Evolutionary conservation across 2,113 vertebrate genomes (phyloP), one percentile per base, ranked within the genome.

Genomic region (Myotis yumanensis): DNA sequence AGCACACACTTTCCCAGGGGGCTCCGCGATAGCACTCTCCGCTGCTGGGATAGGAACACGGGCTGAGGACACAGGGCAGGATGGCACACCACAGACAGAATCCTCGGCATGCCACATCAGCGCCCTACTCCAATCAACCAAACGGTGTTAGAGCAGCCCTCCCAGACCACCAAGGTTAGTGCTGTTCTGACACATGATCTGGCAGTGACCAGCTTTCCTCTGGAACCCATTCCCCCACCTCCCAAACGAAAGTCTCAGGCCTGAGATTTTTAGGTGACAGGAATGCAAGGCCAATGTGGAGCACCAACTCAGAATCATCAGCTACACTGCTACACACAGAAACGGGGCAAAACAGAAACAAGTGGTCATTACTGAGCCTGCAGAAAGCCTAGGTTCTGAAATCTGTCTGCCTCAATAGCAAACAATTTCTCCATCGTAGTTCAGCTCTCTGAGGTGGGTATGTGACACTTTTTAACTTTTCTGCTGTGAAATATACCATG

Each of bases 371-470:
- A 89, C 0, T 1, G 3, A 54, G 40, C 18, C 48, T 57, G 23
- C 10, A 68, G 40, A 81, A 86, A 80, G 11, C 48, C 32, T 11
- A 51, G 85, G 10, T 69, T 89, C 87, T 64, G n/a, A 77, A 76
- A 72, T 72, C 30, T 25, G 20, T 72, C 72, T 69, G 51, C 28
- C 89, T 84, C 40, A 18, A 64, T 0, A 20, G 5, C 30, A 51
- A 18, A 48, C 35, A 68, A 66, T 79, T 35, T 88, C 30, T 90
- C 51, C 66, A 72, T 25, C 11, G 0, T 51, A 59, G 11, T 48
- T 83, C 43, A 14, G 18, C 59, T 89, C 86, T 68, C 73, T 92
- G n/a, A 95, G 11, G 16, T 23, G 83, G 23, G 40, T 15, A 89
- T 62, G 52, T 17, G 54, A 57, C 11, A 23, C 18, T 14, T 80